Evolutionary conservation across 1,140 invertebrate genomes (phyloP), one percentile per base, ranked within the genome.

Genomic region (Ectropis grisescens): DNA sequence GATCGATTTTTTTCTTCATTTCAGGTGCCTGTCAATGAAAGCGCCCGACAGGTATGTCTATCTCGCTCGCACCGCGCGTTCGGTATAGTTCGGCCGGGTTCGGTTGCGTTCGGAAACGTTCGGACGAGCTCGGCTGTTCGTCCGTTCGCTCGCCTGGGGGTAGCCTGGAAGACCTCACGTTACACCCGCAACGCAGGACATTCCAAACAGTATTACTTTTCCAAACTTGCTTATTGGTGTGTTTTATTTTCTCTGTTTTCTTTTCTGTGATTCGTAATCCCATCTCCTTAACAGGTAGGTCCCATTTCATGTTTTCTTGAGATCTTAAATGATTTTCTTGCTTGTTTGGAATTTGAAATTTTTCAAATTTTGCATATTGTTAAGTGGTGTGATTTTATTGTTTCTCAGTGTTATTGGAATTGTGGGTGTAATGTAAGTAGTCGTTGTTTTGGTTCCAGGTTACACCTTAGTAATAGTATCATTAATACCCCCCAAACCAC

Each of bases 1-100:
- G 82, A 82, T 80, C 68, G 82, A 80, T 75, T 83, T 83, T 78
- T 84, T 84, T 84, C 80, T 85, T 87, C 83, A 85, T 87, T 87
- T 84, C 85, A 87, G 85, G 85, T 87, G 85, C 85, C 85, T 87
- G 85, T 87, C 85, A 84, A 86, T 86, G 84, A 87, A 87, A 85
- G 85, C 85, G 84, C 85, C 85, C 76, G 85, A 87, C 82, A 87
- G 85, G 85, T 87, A 87, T 83, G 80, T 81, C 70, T 76, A 76
- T 57, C 56, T 71, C 69, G 61, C 50, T 68, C 65, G 50, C 58
- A 42, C 50, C 54, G 58, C 71, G 68, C 71, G 59, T 70, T 74
- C 61, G 61, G 61, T 80, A 69, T 69, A 68, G 62, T 69, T 75
- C 66, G 62, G 60, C 62, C 62, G 59, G 54, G 57, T 64, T 70